Evolutionary conservation across 2,888 invertebrate genomes (phyloP).

Genomic region (Corythucha ciliata): DNA sequence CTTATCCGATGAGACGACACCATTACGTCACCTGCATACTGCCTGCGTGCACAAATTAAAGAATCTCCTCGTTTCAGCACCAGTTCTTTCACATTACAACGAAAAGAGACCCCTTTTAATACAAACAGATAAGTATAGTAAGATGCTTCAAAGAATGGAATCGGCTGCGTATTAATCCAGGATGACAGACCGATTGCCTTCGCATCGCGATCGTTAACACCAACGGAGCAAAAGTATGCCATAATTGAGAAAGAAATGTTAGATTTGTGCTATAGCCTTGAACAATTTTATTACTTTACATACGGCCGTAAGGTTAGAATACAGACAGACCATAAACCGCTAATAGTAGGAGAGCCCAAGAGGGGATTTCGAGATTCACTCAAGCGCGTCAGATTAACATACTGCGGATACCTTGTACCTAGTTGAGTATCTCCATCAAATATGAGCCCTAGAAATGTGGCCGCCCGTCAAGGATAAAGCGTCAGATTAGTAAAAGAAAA

Average conservation of each 20-base stretch:
- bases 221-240: conserved; percentile 9
- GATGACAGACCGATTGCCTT: conserved; percentile 7
- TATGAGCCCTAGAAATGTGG: no score
- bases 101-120: neutral
- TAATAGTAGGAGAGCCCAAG: no score
- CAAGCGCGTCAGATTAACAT: no score
- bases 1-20: neutral
- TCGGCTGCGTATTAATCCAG: conserved; percentile 9
- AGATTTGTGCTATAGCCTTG: neutral
- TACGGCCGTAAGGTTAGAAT: no score
- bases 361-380: no score
- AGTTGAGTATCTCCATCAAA: no score
- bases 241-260: neutral
- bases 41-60: conserved; percentile 9
- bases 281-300: no score
- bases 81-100: conserved; percentile 5
- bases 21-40: conserved; percentile 7
- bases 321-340: no score
- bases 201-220: conserved; percentile 5
- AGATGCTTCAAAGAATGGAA: conserved; percentile 3
- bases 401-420: no score
- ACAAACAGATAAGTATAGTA: no score
- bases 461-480: no score
- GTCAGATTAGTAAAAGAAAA: no score
- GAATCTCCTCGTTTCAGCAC: neutral